Evolutionary conservation across 2,888 invertebrate species (phyloP).

Genomic region (Ceramica pisi): DNA sequence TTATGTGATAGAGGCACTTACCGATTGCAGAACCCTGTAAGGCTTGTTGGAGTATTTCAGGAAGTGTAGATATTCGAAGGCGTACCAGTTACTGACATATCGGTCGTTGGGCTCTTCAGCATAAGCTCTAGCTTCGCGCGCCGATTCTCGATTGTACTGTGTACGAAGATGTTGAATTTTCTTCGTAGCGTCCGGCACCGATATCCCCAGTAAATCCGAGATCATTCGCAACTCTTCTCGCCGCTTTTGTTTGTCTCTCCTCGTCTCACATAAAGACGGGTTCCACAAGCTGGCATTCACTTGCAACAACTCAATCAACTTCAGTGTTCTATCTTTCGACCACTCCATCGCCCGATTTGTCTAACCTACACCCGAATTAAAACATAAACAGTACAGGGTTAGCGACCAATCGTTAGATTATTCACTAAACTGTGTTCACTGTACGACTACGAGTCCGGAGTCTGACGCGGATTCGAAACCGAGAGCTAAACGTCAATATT

Average conservation of each 20-base stretch:
- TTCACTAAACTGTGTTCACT: constrained; percentile 65
- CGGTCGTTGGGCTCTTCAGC: constrained; percentile 89
- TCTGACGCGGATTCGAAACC: constrained; percentile 4
- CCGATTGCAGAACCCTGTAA: constrained; percentile 81
- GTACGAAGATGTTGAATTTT: constrained; percentile 92
- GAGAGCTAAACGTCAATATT: constrained; percentile 36
- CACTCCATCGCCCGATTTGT: constrained; percentile 83
- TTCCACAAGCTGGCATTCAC: constrained; percentile 86
- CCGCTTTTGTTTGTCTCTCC: constrained; percentile 86
- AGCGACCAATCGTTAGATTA: constrained; percentile 79
- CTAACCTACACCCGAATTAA: constrained; percentile 61
- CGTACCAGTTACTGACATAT: constrained; percentile 90
- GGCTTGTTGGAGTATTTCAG: constrained; percentile 90
- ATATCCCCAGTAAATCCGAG: constrained; percentile 81
- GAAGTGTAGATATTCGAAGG: constrained; percentile 91
- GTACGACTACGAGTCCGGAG: constrained; percentile 1
- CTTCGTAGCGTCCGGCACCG: constrained; percentile 89
- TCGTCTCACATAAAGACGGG: constrained; percentile 83
- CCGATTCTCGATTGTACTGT: constrained; percentile 91
- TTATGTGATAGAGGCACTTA: constrained; percentile 68
- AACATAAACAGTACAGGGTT: constrained; percentile 71
- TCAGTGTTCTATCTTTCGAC: constrained; percentile 88
- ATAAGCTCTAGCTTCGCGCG: constrained; percentile 88
- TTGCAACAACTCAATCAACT: constrained; percentile 86
- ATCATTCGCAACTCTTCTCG: constrained; percentile 85